These are phyloP conservation scores for Agrotis clavis DNA, from an alignment of 2,888 invertebrate genomes.

Conservation along the genomic window DNA sequence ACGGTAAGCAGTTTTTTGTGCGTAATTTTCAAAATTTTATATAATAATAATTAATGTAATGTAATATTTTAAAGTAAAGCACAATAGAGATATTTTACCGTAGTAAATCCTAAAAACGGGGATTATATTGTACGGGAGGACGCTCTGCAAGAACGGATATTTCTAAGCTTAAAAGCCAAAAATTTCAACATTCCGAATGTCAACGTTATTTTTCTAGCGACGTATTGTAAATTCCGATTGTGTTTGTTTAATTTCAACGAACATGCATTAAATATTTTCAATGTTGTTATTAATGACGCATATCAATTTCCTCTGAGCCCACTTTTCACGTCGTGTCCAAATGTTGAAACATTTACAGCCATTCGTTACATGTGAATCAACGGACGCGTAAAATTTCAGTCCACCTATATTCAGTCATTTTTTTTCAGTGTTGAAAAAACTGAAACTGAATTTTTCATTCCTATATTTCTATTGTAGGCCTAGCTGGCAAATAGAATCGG, in stretches of 20 bases:
- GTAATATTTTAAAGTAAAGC: too few relatives aligned
- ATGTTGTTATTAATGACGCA: slow-evolving; percentile 37
- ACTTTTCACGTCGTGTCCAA: slow-evolving; percentile 44
- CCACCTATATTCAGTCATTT: slow-evolving; percentile 10
- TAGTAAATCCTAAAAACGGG: too few relatives aligned
- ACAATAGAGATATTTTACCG: too few relatives aligned
- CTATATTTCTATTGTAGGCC: slow-evolving; percentile 7
- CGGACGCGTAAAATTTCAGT: slow-evolving; percentile 35
- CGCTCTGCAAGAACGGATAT: background rate
- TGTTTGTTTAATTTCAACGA: slow-evolving; percentile 19
- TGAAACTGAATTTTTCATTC: slow-evolving; percentile 1
- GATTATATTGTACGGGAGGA: background rate
- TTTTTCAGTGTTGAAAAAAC: slow-evolving; percentile 15
- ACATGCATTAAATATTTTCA: slow-evolving; percentile 36
- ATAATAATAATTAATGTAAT: too few relatives aligned
- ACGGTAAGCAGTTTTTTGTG: too few relatives aligned
- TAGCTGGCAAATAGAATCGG: background rate
- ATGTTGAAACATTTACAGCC: slow-evolving; percentile 51
- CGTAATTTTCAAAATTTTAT: too few relatives aligned
- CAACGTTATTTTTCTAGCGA: background rate
- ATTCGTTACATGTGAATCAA: slow-evolving; percentile 39
- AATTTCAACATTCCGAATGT: background rate
- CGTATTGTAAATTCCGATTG: slow-evolving; percentile 1
- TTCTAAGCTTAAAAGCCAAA: background rate
- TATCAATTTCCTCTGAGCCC: slow-evolving; percentile 41